phyloP scores from a whole-genome alignment of 2,113 vertebrate genomes.

The Oreocharis arfaki region DNA sequence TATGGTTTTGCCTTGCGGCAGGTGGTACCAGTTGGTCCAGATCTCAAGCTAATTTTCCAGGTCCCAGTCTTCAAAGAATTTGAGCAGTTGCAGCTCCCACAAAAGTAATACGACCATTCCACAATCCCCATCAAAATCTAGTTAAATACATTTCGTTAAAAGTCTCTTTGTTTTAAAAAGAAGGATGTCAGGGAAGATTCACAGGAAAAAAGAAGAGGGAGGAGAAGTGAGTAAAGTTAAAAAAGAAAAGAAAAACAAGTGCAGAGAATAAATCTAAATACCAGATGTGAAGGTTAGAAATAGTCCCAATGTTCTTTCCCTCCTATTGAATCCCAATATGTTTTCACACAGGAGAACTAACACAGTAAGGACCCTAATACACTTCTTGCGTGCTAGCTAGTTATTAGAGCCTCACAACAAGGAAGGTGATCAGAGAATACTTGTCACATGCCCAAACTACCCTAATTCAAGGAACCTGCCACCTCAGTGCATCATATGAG shows the following conservation, averaged over 20 bases:
- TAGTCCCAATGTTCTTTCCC: background rate
- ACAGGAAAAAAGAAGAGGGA: background rate
- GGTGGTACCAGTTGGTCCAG: background rate
- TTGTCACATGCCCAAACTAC: conserved; percentile 73
- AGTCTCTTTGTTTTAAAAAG: background rate
- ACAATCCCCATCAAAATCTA: background rate
- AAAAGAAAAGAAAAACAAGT: background rate
- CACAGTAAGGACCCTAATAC: conserved; percentile 57
- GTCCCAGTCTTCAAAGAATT: background rate
- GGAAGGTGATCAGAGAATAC: conserved; percentile 65
- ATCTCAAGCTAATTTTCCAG: background rate
- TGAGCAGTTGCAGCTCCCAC: background rate
- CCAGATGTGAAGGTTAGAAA: background rate
- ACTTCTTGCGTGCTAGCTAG: conserved; percentile 73
- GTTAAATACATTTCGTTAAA: background rate
- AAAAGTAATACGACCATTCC: background rate
- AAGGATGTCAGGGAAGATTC: background rate
- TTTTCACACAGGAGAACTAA: conserved; percentile 74
- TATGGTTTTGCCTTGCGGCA: background rate
- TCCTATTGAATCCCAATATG: conserved; percentile 36
- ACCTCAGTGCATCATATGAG: conserved; percentile 60
- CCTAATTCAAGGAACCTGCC: conserved; percentile 59
- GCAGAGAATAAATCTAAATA: background rate
- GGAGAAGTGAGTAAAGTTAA: background rate
- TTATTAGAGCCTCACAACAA: conserved; percentile 69